Evolutionary conservation across 2,888 invertebrate genomes (phyloP).

Genomic region (Oscheius sp.): DNA sequence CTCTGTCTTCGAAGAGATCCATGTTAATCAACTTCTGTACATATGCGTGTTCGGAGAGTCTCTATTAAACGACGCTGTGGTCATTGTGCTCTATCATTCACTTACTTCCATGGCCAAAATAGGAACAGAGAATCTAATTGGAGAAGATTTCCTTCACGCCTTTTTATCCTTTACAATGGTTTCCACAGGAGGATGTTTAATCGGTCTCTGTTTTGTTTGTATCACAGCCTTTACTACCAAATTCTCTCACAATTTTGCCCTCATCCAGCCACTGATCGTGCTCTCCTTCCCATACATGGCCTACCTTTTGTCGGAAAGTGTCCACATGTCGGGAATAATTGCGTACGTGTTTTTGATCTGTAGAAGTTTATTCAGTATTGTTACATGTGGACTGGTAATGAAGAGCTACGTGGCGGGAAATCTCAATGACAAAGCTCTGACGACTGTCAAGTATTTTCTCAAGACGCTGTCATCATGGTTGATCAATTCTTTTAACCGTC

Average conservation of each 20-base stretch:
- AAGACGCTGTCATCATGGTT: conserved; percentile 91
- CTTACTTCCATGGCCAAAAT: conserved; percentile 58
- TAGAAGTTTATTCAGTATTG: conserved; percentile 78
- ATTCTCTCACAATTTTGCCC: conserved; percentile 91
- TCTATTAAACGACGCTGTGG: conserved; percentile 94
- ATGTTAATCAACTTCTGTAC: conserved; percentile 73
- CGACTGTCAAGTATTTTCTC: conserved; percentile 83
- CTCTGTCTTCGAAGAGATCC: conserved; percentile 63
- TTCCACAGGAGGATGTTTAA: conserved; percentile 60
- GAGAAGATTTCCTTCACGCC: conserved; percentile 55
- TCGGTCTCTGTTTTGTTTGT: conserved; percentile 59
- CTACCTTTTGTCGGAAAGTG: conserved; percentile 94
- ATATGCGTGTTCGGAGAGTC: conserved; percentile 99
- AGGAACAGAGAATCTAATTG: conserved; percentile 52
- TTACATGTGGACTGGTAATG: conserved; percentile 99
- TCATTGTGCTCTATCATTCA: conserved; percentile 77
- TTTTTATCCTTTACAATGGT: conserved; percentile 60
- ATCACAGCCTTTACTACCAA: conserved; percentile 58
- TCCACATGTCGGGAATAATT: conserved; percentile 95
- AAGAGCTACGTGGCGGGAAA: conserved; percentile 72
- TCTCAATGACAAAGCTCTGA: conserved; percentile 56
- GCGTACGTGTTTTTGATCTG: too few species aligned
- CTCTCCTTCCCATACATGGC: conserved; percentile 97
- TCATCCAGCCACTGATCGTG: conserved; percentile 96
- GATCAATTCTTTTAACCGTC: neutral